Evolutionary conservation across 2,113 vertebrate species (phyloP).

Genomic region (Pangasianodon hypophthalmus): DNA sequence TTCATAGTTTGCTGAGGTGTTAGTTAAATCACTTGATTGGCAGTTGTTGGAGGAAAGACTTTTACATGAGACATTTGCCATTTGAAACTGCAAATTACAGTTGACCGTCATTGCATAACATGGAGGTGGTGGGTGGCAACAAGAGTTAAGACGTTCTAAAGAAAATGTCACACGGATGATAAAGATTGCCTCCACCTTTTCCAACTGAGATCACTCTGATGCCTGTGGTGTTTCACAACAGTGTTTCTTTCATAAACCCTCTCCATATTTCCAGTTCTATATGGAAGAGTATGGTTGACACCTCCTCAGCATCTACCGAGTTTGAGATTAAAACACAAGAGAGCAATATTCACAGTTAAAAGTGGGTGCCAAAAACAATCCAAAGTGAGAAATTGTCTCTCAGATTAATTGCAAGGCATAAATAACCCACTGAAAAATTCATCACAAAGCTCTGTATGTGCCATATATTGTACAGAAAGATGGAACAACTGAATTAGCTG

Average conservation of each 20-base stretch:
- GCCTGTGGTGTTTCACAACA: conserved; percentile 27
- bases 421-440: neutral
- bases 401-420: conserved; percentile 10
- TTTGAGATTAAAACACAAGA: neutral
- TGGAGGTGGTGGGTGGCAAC: conserved; percentile 10
- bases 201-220: neutral
- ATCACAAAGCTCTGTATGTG: neutral
- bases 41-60: conserved; percentile 26
- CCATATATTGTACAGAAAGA: neutral
- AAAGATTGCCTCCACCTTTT: conserved; percentile 6
- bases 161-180: conserved; percentile 26
- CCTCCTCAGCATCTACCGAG: neutral
- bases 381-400: conserved; percentile 25
- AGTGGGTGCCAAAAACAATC: conserved; percentile 4
- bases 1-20: conserved; percentile 33
- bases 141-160: conserved; percentile 16
- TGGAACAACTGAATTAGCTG: neutral
- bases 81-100: conserved; percentile 37
- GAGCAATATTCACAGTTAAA: conserved; percentile 17
- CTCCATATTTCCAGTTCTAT: neutral
- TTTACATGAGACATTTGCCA: conserved; percentile 40
- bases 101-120: conserved; percentile 29
- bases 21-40: conserved; percentile 21
- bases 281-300: neutral
- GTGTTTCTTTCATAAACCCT: neutral